A percentile compares a stretch with the other conserved stretches of the same genome.
Conservation (phyloP, 2,797 vertebrate species). For the Spea hammondii region DNA sequence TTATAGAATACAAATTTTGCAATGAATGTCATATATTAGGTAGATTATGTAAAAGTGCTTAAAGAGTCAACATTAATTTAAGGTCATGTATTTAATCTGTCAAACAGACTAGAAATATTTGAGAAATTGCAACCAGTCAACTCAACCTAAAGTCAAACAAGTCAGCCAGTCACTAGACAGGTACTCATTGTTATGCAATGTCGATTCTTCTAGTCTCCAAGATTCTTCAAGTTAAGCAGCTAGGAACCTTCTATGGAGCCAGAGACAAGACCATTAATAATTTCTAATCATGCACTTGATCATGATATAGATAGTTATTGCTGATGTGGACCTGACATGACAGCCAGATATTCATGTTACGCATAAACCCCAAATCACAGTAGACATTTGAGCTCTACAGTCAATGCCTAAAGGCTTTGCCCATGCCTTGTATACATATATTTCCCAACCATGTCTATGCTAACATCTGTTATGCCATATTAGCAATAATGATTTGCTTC, state of each 20-base stretch:
- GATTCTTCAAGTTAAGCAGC: neutral
- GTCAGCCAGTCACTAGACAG: neutral
- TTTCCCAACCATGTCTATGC: neutral
- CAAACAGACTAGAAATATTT: neutral
- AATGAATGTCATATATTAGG: neutral
- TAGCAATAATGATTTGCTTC: conserved; percentile 8
- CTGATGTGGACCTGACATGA: neutral
- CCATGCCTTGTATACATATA: neutral
- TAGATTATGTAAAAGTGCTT: neutral
- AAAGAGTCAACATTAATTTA: neutral
- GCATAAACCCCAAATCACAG: neutral
- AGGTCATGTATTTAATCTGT: neutral
- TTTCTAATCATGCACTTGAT: neutral
- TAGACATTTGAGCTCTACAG: neutral
- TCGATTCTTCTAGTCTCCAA: neutral
- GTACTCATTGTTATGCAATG: conserved; percentile 8
- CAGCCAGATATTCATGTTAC: too few relatives aligned
- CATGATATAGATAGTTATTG: neutral
- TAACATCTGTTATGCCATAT: conserved; percentile 15
- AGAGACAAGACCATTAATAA: conserved; percentile 10
- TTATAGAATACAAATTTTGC: neutral
- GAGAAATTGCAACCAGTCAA: conserved; percentile 3
- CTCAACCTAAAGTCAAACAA: neutral
- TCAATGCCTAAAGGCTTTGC: neutral
- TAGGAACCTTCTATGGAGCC: neutral